Conservation (phyloP, 2,888 invertebrate species). For the Aphidius colemani region DNA sequence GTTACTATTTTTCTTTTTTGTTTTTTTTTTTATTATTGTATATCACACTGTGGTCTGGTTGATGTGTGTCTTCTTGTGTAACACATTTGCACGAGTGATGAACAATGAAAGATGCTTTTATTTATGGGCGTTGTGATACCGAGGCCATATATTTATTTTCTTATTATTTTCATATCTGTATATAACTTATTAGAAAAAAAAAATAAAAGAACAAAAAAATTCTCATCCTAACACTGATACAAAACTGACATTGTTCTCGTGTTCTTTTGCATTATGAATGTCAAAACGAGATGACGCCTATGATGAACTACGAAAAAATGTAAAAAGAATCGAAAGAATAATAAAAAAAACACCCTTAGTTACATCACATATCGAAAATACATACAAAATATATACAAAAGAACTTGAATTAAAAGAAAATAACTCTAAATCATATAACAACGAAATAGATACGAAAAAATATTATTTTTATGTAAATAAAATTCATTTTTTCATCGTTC, state of each 20-base stretch:
- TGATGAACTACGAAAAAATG: neutral
- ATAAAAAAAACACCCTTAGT: too few relatives aligned
- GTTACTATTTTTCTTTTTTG: neutral
- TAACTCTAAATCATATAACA: too few relatives aligned
- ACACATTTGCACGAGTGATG: neutral
- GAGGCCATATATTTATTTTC: slow-evolving; percentile 7
- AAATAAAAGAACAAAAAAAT: neutral
- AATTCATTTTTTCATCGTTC: too few relatives aligned
- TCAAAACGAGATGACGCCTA: slow-evolving; percentile 15
- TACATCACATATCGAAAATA: too few relatives aligned
- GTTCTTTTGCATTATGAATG: slow-evolving; percentile 21
- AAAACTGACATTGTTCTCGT: slow-evolving; percentile 22
- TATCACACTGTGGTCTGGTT: neutral
- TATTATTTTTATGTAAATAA: too few relatives aligned
- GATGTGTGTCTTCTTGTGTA: neutral
- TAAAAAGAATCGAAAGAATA: too few relatives aligned
- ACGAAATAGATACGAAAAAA: too few relatives aligned
- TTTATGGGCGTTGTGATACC: neutral
- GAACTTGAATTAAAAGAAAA: too few relatives aligned
- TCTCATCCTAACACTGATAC: slow-evolving; percentile 16
- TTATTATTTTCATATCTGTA: neutral
- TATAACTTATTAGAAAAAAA: too few relatives aligned
- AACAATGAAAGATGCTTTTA: slow-evolving; percentile 12
- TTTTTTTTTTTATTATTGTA: neutral
- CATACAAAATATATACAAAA: too few relatives aligned